Evolutionary conservation across 2,888 invertebrate species (phyloP).

Genomic region (Ceramica pisi): DNA sequence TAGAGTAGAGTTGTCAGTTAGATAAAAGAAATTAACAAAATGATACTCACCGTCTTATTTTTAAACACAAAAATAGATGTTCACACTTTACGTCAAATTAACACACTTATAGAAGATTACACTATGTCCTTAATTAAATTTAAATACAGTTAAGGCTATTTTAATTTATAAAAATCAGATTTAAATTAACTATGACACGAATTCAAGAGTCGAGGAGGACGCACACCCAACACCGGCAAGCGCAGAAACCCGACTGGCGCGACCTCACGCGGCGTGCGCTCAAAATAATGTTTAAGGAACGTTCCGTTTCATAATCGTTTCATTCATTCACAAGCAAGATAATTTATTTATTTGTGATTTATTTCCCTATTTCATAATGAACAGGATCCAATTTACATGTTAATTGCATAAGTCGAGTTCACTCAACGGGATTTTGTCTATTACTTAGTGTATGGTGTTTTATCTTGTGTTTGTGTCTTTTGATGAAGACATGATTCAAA

Average conservation of each 20-base stretch:
- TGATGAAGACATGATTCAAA: neutral
- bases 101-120: conserved; percentile 75
- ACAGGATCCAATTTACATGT: conserved; percentile 2
- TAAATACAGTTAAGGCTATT: conserved; percentile 66
- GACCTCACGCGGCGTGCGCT: conserved; percentile 77
- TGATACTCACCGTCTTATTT: conserved; percentile 81
- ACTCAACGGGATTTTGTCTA: neutral
- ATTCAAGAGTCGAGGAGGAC: conserved; percentile 80
- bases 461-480: neutral
- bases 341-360: conserved; percentile 27
- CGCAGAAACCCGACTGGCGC: conserved; percentile 89
- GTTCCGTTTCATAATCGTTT: conserved; percentile 74
- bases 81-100: conserved; percentile 76
- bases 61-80: conserved; percentile 73
- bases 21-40: conserved; percentile 62
- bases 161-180: conserved; percentile 73
- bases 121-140: conserved; percentile 66
- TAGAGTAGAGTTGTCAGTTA: conserved; percentile 52
- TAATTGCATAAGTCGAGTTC: neutral
- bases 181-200: conserved; percentile 83
- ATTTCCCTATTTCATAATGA: conserved; percentile 29
- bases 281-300: conserved; percentile 77
- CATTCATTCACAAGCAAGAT: conserved; percentile 66
- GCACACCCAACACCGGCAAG: conserved; percentile 83
- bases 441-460: neutral